Evolutionary conservation across 2,797 vertebrate genomes (phyloP), one percentile per base, ranked within the genome.

Genomic region (Smutsia temminckii): DNA sequence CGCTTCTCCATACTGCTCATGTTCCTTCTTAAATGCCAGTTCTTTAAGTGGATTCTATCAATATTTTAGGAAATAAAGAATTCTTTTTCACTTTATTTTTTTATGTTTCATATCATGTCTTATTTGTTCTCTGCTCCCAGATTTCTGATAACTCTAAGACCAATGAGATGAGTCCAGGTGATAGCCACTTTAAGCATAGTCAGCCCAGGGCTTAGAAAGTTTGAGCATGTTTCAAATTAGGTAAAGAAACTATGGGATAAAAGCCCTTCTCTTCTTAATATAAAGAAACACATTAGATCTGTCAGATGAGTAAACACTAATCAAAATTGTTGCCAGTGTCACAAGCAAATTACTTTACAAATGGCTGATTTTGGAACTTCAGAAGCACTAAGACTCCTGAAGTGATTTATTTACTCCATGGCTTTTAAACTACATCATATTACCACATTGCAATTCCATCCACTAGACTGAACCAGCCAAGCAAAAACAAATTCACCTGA

Each of bases 1-100:
- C 78, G 92, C 97, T 95, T 89, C 37, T 91, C 21, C 21, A 1
- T 34, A 55, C 17, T 55, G 34, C 63, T 51, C 25, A 17, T 93
- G 59, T 79, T 92, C 23, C 9, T 64, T 80, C 90, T 91, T 79
- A 89, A 91, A 94, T 68, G 78, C 42, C 49, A 49, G 14, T 49
- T 81, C n/a, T 77, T 69, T 68, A 49, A 77, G 34, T 66, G 59
- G 72, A 53, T 57, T 77, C 34, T 95, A 29, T 88, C 68, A 94
- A 6, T 85, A 13, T 85, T 57, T 85, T 59, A 83, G 81, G 72
- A 95, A 51, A 85, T 32, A 75, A 34, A 51, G 6, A 3, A 66
- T 14, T 86, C 10, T 8, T 92, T 95, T 88, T 63, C n/a, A 34
- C 79, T 51, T 34, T 66, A n/a, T 86, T 68, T 61, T 21, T 57